Base-by-base conservation (phyloP, 2,888 invertebrate species). In the Diogma glabrata region DNA sequence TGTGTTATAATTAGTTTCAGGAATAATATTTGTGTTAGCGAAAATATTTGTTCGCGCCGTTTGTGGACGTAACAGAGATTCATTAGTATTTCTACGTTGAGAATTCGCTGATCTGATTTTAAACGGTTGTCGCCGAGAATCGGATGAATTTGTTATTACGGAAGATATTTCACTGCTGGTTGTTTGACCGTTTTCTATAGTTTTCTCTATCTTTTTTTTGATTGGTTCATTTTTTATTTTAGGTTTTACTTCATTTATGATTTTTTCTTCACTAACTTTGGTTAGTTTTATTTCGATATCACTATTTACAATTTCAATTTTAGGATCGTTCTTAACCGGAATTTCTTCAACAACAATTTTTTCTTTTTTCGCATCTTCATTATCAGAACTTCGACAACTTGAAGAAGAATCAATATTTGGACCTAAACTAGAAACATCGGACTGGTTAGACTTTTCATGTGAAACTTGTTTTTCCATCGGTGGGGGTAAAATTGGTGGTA, bases 401-500 rank as follows among this genome's bases (percentile, higher is more conserved):
- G 78, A 75, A 28, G 79, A 79, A 38, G 79, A 82, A 67, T 86
- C 83, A 22, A 82, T 72, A 56, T 83, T 76, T 14, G 82, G 83
- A 49, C 83, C 83, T 17, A 82, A 73, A 60, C 84, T 84, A 1
- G 83, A 83, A 36, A 80, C 74, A 60, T 83, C 82, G 57, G 66
- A 65, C 10, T 52, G 52, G 9, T 19, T 49, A 3, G 50, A 38
- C 19, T 53, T 53, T 7, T 51, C 56, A 12, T 52, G 49, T 43
- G 54, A 49, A 24, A 40, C 16, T 50, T 47, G 51, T 30, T 55
- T 51, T 57, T 79, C 78, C 55, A 83, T 78, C 51, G 82, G 81
- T 24, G 83, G 83, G 30, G 81, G 69, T 57, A 84, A 67, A 62
- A 86, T 84, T 3, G 85, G 85, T 8, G 86, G 84, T 43, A 85